Evolutionary conservation across 2,888 invertebrate genomes (phyloP).

Genomic region (Dyspetes luteomarginatus): DNA sequence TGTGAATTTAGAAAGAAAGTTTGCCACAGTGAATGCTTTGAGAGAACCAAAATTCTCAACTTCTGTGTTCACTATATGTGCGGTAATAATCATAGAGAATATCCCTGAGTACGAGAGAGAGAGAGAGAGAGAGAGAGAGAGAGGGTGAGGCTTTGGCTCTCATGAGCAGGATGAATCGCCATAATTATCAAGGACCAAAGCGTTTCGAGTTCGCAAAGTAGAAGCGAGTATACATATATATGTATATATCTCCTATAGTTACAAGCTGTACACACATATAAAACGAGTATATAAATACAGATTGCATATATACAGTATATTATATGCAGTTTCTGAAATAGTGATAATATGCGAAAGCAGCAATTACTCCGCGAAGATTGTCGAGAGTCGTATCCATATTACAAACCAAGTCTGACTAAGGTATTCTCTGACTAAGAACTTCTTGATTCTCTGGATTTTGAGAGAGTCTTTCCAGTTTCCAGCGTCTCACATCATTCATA

Average conservation of each 20-base stretch:
- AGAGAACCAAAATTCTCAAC: not conserved
- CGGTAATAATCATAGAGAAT: constrained; percentile 59
- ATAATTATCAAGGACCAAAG: constrained; percentile 64
- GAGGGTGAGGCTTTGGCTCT: constrained; percentile 41
- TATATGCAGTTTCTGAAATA: constrained; percentile 13
- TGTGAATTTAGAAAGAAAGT: constrained; percentile 12
- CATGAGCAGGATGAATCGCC: constrained; percentile 59
- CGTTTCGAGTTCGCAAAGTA: constrained; percentile 43
- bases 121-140: not conserved
- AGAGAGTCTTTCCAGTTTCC: constrained; percentile 37
- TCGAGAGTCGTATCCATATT: constrained; percentile 17
- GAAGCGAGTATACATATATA: constrained; percentile 8
- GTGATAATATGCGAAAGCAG: constrained; percentile 33
- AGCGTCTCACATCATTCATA: constrained; percentile 11
- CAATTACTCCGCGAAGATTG: constrained; percentile 29
- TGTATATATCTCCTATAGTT: not conserved
- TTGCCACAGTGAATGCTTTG: constrained; percentile 1
- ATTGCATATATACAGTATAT: not conserved
- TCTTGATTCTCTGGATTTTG: not conserved
- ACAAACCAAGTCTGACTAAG: constrained; percentile 25
- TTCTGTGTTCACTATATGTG: constrained; percentile 12
- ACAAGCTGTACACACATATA: not conserved
- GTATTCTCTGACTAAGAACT: constrained; percentile 22
- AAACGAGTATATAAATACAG: not conserved
- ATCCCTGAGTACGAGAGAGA: constrained; percentile 10